phyloP scores from a whole-genome alignment of 2,113 vertebrate species.

The Saimiri boliviensis region DNA sequence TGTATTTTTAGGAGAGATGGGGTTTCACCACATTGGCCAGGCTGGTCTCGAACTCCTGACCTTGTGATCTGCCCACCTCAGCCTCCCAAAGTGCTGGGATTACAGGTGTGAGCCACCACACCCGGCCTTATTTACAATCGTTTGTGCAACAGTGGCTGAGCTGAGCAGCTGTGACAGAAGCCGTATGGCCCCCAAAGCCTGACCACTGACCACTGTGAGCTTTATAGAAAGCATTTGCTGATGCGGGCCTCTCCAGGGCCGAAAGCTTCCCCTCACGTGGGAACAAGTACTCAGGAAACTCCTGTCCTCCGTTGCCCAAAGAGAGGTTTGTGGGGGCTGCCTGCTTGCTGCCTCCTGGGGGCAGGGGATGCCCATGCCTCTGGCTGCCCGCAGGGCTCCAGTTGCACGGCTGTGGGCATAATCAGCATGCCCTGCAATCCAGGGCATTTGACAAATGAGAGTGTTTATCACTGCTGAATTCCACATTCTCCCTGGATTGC shows the following conservation, averaged over 20 bases:
- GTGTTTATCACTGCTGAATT: not conserved
- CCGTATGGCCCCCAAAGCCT: not conserved
- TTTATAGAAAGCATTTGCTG: not conserved
- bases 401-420: not conserved
- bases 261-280: no score
- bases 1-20: no score
- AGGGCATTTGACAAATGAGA: not conserved
- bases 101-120: no score
- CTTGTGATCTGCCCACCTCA: no score
- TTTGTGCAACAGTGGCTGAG: not conserved
- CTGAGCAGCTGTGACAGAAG: not conserved
- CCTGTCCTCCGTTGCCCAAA: not conserved
- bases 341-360: not conserved
- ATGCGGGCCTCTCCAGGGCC: accelerated
- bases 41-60: no score
- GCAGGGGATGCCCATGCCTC: not conserved
- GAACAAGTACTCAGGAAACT: not conserved
- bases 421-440: not conserved
- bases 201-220: accelerated
- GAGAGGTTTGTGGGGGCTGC: not conserved
- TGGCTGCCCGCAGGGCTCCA: not conserved
- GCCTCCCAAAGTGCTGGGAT: no score
- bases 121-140: accelerated
- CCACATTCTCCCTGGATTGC: constrained; percentile 4
- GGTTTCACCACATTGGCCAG: no score